Evolutionary conservation across 2,888 invertebrate genomes (phyloP), one percentile per base, ranked within the genome.

Genomic region (Drosophila aldrichi): DNA sequence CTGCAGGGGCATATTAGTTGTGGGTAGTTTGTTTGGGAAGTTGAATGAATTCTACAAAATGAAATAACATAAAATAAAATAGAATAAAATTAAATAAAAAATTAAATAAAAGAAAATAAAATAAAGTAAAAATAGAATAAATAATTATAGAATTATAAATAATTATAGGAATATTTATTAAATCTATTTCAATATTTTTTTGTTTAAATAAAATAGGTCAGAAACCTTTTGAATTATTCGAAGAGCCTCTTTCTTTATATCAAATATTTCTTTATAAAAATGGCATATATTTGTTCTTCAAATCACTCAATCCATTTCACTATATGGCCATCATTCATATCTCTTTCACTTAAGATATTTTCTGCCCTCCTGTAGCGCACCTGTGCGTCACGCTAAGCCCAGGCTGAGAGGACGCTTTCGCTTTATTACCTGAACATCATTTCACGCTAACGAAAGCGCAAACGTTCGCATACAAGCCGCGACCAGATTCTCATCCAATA

Each of bases 391-490:
- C 52, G 52, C 49, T 29, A 16, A 61, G 38, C 60, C 56, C 54
- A 51, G 64, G 62, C 65, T 32, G 34, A 36, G 22, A 16, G 41
- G 63, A 70, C 36, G 29, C 38, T 46, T 54, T 52, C 74, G 70
- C 69, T 85, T 89, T 88, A 85, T 86, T 82, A 80, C 82, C 74
- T 71, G 67, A 76, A 75, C 89, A 85, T 88, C 88, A 88, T 86
- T 86, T 86, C 88, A 86, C 86, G 89, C 88, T 89, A 85, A 82
- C 76, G 74, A 80, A 82, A 89, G 90, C 88, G 78, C 88, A 82
- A 74, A 84, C 77, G 54, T 81, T 86, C 69, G 70, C 70, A 89
- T 66, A 84, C 78, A 83, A 73, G 81, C 75, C 80, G 80, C 88
- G 73, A 57, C 77, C 81, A 83, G 86, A 85, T 79, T 86, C 71